Evolutionary conservation across 2,797 vertebrate genomes (phyloP).

Genomic region (Eospalax fontanierii): DNA sequence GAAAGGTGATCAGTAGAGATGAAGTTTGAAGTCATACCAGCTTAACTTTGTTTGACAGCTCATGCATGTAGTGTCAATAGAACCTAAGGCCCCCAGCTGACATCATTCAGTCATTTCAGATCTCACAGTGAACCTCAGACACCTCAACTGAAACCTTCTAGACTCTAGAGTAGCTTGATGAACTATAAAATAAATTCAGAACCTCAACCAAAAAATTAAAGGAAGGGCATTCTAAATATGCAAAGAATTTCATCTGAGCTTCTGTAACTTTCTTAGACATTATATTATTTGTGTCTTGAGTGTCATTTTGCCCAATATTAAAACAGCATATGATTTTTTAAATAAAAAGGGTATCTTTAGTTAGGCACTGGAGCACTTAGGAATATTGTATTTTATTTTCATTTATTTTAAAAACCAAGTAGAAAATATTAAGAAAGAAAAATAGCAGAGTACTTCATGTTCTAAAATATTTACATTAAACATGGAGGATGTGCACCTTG

Average conservation of each 20-base stretch:
- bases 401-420: background rate
- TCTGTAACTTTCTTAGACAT: background rate
- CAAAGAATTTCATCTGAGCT: background rate
- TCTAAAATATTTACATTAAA: conserved; percentile 11
- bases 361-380: background rate
- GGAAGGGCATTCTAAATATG: background rate
- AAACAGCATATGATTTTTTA: background rate
- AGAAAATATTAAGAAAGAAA: conserved; percentile 10
- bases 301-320: background rate
- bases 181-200: background rate
- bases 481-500: background rate
- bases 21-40: too few relatives aligned
- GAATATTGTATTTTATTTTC: background rate
- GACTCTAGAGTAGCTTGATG: background rate
- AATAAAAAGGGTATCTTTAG: background rate
- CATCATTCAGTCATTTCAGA: background rate
- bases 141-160: background rate
- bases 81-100: background rate
- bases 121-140: background rate
- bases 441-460: background rate
- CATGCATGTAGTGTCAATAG: too few relatives aligned
- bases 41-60: too few relatives aligned
- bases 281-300: background rate
- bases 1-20: too few relatives aligned
- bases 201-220: background rate